Base-by-base conservation (phyloP, 1,140 invertebrate genomes). In the Spodoptera frugiperda region DNA sequence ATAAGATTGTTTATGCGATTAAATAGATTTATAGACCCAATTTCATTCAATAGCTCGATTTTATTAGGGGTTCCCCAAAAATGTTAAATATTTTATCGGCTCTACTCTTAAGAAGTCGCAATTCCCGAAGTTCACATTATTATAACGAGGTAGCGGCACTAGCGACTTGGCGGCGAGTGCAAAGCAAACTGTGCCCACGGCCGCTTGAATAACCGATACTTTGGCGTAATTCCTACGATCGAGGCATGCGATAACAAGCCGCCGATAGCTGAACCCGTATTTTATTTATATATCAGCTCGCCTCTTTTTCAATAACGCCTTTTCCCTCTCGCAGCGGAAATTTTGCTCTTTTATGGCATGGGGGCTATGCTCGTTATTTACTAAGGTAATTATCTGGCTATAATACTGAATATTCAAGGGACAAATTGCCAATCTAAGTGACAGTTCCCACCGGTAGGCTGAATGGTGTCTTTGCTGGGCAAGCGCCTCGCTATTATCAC, bases 231-330 rank as follows among this genome's bases (percentile, higher is more conserved):
- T 88, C 87, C 88, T 80, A 70, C 84, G 89, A 91, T 92, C 84
- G 77, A 90, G 91, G 92, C 92, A 94, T 93, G 89, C 91, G 92
- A 94, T 93, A 94, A 94, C 92, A 94, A 94, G 90, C 89, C 92
- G 91, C 87, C 92, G 91, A 94, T 94, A 94, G 91, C 90, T 93
- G 91, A 93, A 93, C 92, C 90, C 92, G 92, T 94, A 94, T 93
- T 94, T 94, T 94, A 94, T 93, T 94, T 94, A 94, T 94, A 93
- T 93, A 92, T 91, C 89, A 90, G 87, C 87, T 91, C 89, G 87
- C 87, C 86, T 90, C 89, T 92, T 94, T 94, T 94, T 94, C 92
- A 93, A 94, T 94, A 94, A 91, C 86, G 91, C 89, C 89, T 91
- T 93, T 92, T 90, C 90, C 87, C 84, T 89, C 87, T 87, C 87